A percentile compares a stretch with the other conserved stretches of the same genome.
Evolutionary conservation across 1,140 invertebrate species (phyloP).

Genomic region (Eumeta japonica): DNA sequence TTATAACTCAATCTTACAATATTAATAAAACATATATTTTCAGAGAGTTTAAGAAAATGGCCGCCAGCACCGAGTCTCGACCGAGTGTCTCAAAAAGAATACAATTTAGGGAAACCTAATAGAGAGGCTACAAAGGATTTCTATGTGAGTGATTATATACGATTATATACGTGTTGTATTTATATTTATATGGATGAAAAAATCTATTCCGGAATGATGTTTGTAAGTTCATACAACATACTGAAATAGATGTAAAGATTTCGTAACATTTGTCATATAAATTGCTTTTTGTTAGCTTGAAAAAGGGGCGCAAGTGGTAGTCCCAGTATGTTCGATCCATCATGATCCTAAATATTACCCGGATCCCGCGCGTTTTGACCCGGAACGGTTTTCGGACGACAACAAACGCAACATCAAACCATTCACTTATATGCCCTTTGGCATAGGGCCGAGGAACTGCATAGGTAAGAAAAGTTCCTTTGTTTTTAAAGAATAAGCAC

Average conservation of each 20-base stretch:
- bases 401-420: constrained; percentile 1
- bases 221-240: no score
- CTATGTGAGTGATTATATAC: no score
- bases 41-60: constrained; percentile 60
- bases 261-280: no score
- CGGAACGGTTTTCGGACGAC: not conserved
- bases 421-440: constrained; percentile 1
- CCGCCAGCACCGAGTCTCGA: constrained; percentile 43
- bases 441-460: not conserved
- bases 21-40: constrained; percentile 13
- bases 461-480: constrained; percentile 3
- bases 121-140: constrained; percentile 22
- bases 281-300: no score
- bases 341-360: not conserved
- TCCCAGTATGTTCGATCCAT: not conserved
- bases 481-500: no score
- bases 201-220: no score
- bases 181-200: no score
- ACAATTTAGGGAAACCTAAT: constrained; percentile 40
- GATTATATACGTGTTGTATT: no score
- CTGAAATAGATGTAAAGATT: no score
- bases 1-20: no score
- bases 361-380: not conserved
- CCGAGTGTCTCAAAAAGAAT: constrained; percentile 46
- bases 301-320: not conserved